Evolutionary conservation across 2,888 invertebrate species (phyloP), one percentile per base, ranked within the genome.

Genomic region (Scrobipalpa atriplicella): DNA sequence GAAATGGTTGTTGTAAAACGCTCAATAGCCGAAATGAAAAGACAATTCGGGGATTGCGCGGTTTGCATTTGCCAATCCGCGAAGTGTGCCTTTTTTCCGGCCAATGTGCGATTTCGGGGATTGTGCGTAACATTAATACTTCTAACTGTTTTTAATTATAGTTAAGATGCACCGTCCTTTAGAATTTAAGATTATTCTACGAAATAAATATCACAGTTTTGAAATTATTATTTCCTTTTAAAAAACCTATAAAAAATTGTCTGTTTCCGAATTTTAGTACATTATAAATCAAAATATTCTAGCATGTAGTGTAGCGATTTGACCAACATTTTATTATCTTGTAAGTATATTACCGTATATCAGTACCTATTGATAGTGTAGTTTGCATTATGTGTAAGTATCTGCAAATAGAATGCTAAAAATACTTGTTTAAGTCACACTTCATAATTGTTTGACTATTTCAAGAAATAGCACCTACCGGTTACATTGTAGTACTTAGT

Each of bases 211-310:
- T 29, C 29, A 29, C 29, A 29, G 29, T 29, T 29, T 29, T 5
- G 5, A 29, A 29, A 29, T 29, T 29, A 29, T 29, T 5, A 29
- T 29, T 29, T 29, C 29, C 29, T 29, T 29, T 29, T 18, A 19
- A 19, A 52, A 19, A 52, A 9, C 18, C 52, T 10, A 10, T 52
- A 19, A 21, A 18, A 52, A 18, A 10, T 52, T 52, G 52, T 52
- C 52, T 52, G 52, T 52, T 52, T 52, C 56, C 36, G 29, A 56
- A 56, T 56, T 56, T 56, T 29, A 56, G 56, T 29, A 19, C 8
- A 1, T 10, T 5, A 10, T 7, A 19, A 19, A 19, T n/a, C 5
- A 29, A 19, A 29, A 2, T 16, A 18, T 21, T 56, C 29, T 18
- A 21, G 54, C 11, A 16, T 36, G 19, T 56, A 18, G 56, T 29